Base-by-base conservation (phyloP, 2,888 invertebrate species). In the Dermolepida albohirtum region DNA sequence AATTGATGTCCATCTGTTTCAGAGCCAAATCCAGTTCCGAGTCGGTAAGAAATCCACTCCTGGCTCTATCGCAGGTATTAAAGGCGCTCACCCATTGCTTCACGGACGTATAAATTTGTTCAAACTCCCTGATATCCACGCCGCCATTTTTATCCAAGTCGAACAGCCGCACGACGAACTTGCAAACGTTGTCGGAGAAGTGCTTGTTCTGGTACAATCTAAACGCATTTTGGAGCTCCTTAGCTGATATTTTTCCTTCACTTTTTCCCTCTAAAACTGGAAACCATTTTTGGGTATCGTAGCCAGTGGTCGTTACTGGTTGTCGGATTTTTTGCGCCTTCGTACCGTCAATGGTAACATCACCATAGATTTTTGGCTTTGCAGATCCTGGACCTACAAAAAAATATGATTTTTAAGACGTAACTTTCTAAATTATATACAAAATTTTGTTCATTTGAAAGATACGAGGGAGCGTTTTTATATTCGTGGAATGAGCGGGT, bases 161-260 rank as follows among this genome's bases (percentile, higher is more conserved):
- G 82, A 96, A 96, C 93, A 96, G 93, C 66, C 92, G 90, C 74
- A 96, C 94, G 95, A 96, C 95, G 27, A 96, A 85, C 74, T 89
- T 89, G 80, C 95, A 96, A 5, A 95, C 92, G 70, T 88, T 89
- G 74, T 93, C 91, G 2, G 94, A 94, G 81, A 94, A 94, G 69
- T 89, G 88, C 74, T 92, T 88, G 11, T 95, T 95, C 82, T 95
- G 92, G 17, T 92, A 94, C 83, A 95, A 95, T 16, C 93, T 89
- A 44, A 96, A 84, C 0, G 95, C 96, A 6, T 89, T 85, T 81
- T 92, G 90, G n/a, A 96, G 84, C 83, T 96, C 96, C 10, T 79
- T 72, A 6, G 92, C 89, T 55, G 90, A 89, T 64, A 96, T 96
- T 79, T 89, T 89, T 1, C 96, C 96, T 22, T 68, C 68, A 2